phyloP scores from a whole-genome alignment of 2,797 vertebrate species.

The Aldrovandia affinis region DNA sequence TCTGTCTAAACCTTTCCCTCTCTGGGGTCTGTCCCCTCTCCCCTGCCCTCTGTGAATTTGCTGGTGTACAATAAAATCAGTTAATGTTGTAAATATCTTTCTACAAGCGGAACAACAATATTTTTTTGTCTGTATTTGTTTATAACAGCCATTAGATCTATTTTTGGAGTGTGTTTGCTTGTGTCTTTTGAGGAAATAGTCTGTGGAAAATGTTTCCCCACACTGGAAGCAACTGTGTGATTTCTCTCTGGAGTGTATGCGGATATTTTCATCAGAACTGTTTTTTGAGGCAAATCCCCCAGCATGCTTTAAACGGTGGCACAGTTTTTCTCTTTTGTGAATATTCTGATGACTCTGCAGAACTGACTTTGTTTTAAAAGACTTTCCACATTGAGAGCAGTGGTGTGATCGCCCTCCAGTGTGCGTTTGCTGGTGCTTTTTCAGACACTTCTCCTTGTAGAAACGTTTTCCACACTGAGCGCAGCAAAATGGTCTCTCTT shows the following conservation, averaged over 20 bases:
- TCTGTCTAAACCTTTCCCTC: slow-evolving; percentile 14
- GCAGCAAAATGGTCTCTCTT: slow-evolving; percentile 19
- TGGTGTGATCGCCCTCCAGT: not conserved
- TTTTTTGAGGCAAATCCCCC: not conserved
- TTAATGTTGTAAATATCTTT: slow-evolving; percentile 9
- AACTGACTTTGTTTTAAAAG: slow-evolving; percentile 7
- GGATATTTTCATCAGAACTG: not conserved
- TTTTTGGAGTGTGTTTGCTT: not conserved
- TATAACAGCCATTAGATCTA: not conserved
- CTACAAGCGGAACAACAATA: slow-evolving; percentile 29
- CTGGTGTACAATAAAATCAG: slow-evolving; percentile 25
- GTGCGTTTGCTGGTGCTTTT: slow-evolving; percentile 12
- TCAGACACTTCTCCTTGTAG: slow-evolving; percentile 20
- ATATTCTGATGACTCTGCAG: not conserved
- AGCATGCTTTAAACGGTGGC: no score
- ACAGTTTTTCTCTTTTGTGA: not conserved
- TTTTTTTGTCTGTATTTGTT: not conserved
- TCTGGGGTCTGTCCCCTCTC: slow-evolving; percentile 1
- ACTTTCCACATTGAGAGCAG: slow-evolving; percentile 13
- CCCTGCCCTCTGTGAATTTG: slow-evolving; percentile 13
- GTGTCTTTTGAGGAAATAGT: slow-evolving; percentile 17
- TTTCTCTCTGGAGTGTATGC: not conserved
- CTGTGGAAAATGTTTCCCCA: not conserved
- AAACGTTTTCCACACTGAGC: slow-evolving; percentile 24
- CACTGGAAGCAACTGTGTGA: not conserved